Evolutionary conservation across 1,140 invertebrate genomes (phyloP), one percentile per base, ranked within the genome.

Genomic region (Orchesella cincta): DNA sequence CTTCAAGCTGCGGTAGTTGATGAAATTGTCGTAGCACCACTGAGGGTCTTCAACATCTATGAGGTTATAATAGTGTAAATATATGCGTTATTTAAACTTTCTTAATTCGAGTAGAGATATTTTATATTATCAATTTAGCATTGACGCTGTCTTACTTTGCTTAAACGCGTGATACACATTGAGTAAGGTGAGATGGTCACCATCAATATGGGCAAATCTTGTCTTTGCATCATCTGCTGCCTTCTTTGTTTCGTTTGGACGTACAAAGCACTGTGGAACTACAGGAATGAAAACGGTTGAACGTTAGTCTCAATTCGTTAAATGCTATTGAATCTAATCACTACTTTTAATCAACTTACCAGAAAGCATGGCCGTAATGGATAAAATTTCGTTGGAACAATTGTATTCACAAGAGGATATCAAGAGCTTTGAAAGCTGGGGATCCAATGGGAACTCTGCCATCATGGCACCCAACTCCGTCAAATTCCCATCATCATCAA

Each of bases 21-120:
- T 93, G 85, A 99, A 99, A 87, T 99, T 99, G 83, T 99, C 96
- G 83, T 98, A 99, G 86, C 97, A 99, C 98, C 98, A 99, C 85
- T 96, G 93, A 0, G 93, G 92, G 87, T 98, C 96, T 87, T 98
- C 95, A 88, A 87, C 86, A 83, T 90, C 89, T 90, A 76, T n/a
- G n/a, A n/a, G n/a, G n/a, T n/a, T n/a, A n/a, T 77, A 36, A 35
- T 35, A 26, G 54, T 46, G 20, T 18, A 36, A 79, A 36, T 54
- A 18, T 52, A 74, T 35, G n/a, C 12, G n/a, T 23, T 18, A 14
- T 8, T 57, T 57, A 14, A 20, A 26, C 1, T 76, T 74, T 51
- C 14, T 74, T 57, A 72, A 34, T 35, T 67, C 46, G 78, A 54
- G 39, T 23, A 39, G 18, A 14, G 12, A 31, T 73, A 36, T 36